These are phyloP conservation scores for Caenorhabditis plicata DNA, from an alignment of 2,888 invertebrate species.

Conservation along the genomic window DNA sequence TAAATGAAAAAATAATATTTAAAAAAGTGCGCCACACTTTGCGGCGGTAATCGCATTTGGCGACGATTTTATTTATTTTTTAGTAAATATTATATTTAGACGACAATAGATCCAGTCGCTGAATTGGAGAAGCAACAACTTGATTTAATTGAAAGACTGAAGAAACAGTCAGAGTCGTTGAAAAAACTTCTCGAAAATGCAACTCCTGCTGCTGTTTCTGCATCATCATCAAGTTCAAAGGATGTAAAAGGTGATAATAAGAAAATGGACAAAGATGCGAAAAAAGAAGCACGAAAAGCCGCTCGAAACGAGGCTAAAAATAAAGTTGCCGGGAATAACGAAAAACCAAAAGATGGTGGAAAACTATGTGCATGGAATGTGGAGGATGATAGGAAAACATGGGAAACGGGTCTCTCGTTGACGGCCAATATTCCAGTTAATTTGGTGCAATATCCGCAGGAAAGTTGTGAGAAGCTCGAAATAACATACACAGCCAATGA, in stretches of 20 bases:
- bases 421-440: conserved; percentile 29
- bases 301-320: conserved; percentile 40
- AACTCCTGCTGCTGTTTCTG: conserved; percentile 1
- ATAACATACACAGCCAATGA: conserved; percentile 25
- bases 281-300: conserved; percentile 31
- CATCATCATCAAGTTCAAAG: not conserved
- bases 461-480: conserved; percentile 5
- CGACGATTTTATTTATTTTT: not conserved
- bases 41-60: too few species aligned
- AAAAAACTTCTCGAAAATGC: conserved; percentile 11
- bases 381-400: conserved; percentile 32
- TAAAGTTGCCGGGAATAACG: conserved; percentile 24
- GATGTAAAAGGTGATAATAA: not conserved
- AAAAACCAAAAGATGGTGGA: not conserved
- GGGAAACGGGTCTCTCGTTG: conserved; percentile 39
- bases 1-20: too few species aligned
- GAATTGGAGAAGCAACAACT: conserved; percentile 19
- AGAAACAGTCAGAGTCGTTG: conserved; percentile 15
- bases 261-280: conserved; percentile 25
- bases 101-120: conserved; percentile 21
- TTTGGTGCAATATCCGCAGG: conserved; percentile 12
- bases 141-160: conserved; percentile 16
- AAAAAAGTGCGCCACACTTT: too few species aligned
- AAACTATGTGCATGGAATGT: conserved; percentile 11
- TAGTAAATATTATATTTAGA: not conserved